Base-by-base conservation (phyloP, 2,113 vertebrate species). In the Megaleporinus macrocephalus region DNA sequence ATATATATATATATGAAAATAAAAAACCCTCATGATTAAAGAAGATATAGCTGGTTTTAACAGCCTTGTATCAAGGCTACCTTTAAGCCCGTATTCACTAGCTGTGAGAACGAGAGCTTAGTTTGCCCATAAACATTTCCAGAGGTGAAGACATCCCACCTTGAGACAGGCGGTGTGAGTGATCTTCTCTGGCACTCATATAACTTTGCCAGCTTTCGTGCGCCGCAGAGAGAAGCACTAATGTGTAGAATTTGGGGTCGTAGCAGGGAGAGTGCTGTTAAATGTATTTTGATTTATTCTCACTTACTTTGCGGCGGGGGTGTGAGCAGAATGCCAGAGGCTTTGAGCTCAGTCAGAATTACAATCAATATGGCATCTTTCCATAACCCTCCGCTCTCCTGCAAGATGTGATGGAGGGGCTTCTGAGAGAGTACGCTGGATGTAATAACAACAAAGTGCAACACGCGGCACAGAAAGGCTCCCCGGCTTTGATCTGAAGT, bases 211-310 rank as follows among this genome's bases (percentile, higher is more conserved):
- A 66, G 71, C 61, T 36, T 29, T 69, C 20, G 44, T 30, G 30
- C 18, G 1, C 9, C 30, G 5, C 30, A 20, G 29, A 5, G 30
- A 68, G 49, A 75, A 57, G 41, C 29, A 78, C 69, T 74, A 53
- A 78, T 62, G 53, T 82, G 79, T 33, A 16, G 51, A 62, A 73
- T 73, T 80, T 65, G 57, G 71, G 29, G 51, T 33, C 15, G 20
- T 76, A 26, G 65, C 22, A 27, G 30, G 47, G 62, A 81, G 71
- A 36, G 7, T 29, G 73, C 53, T 47, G 53, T 51, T 81, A 77
- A 84, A 84, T 44, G 36, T 73, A 78, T 78, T 72, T n/a, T 49
- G 30, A 44, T 76, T 82, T 82, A 82, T 82, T 76, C 75, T 68
- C 75, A 68, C 75, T 76, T 76, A 72, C 26, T n/a, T 71, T 55